phyloP scores from a whole-genome alignment of 2,113 vertebrate genomes.

The Dromaius novaehollandiae region DNA sequence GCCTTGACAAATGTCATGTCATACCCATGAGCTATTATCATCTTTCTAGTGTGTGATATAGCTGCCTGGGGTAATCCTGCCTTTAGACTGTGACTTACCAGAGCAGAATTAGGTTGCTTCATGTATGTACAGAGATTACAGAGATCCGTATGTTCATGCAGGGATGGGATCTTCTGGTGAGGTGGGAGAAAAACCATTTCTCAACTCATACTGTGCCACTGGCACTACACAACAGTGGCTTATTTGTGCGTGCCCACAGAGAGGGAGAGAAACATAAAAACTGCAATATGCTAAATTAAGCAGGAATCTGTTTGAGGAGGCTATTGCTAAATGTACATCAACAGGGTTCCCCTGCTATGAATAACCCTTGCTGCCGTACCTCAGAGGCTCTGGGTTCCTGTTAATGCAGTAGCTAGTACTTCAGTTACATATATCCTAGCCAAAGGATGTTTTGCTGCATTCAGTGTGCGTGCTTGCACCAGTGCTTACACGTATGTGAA shows the following conservation, averaged over 20 bases:
- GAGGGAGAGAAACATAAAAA: neutral
- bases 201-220: neutral
- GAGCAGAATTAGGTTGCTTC: neutral
- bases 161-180: too few relatives aligned
- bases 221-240: neutral
- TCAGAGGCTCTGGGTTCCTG: neutral
- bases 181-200: neutral
- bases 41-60: rapidly evolving
- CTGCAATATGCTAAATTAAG: neutral
- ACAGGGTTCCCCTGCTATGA: neutral
- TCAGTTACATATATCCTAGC: neutral
- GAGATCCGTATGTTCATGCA: neutral
- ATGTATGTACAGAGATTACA: neutral
- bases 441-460: neutral
- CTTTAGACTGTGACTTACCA: neutral
- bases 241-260: neutral
- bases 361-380: neutral
- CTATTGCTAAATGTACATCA: neutral
- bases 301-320: neutral
- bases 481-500: neutral
- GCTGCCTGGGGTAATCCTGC: neutral
- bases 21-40: neutral
- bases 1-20: neutral
- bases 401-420: neutral
- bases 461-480: neutral